Conservation (phyloP, 2,888 invertebrate genomes). For the Calameuta filiformis region DNA sequence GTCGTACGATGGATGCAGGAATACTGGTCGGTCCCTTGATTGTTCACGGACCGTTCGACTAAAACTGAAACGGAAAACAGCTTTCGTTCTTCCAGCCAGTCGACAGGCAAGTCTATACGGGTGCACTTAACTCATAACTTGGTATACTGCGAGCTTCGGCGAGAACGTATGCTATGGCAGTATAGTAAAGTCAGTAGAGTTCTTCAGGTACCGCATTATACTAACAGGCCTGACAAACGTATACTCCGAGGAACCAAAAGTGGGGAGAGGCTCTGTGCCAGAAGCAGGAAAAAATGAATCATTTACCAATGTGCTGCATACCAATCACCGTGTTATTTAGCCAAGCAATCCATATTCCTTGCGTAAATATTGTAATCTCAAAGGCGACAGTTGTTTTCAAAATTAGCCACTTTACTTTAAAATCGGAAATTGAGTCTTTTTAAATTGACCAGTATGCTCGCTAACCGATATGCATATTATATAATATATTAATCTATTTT, state of each 20-base stretch:
- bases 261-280: neutral
- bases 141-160: neutral
- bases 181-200: neutral
- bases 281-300: neutral
- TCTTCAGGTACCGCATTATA: neutral
- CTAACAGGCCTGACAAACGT: neutral
- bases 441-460: too few relatives aligned
- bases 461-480: too few relatives aligned
- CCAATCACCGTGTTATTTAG: neutral
- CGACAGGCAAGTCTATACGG: neutral
- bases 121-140: neutral
- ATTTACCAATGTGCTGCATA: neutral
- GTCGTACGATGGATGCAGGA: neutral
- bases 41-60: slow-evolving; percentile 1
- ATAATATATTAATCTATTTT: too few relatives aligned
- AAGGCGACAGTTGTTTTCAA: too few relatives aligned
- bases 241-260: neutral
- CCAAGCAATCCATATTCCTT: neutral
- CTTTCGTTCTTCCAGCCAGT: neutral
- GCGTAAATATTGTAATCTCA: neutral
- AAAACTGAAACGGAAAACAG: slow-evolving; percentile 11
- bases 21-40: neutral
- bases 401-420: too few relatives aligned
- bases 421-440: too few relatives aligned
- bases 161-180: neutral